Conservation (phyloP, 1,140 invertebrate species). For the Nymphalis io region DNA sequence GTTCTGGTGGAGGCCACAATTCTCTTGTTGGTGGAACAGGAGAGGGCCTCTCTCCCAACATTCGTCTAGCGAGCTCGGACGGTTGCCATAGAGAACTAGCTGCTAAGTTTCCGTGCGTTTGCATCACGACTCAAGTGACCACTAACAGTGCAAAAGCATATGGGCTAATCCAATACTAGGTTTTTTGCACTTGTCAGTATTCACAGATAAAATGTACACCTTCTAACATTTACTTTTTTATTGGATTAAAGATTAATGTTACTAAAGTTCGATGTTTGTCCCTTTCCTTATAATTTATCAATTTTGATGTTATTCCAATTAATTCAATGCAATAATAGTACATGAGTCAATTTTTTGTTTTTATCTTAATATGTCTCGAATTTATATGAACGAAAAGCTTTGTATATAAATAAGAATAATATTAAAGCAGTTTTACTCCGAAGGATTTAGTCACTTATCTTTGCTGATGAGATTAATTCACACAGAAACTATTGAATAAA, state of each 20-base stretch:
- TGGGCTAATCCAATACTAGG: slow-evolving; percentile 72
- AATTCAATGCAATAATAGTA: too few species aligned
- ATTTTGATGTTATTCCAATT: neutral
- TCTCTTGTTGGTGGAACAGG: slow-evolving; percentile 72
- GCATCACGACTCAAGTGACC: slow-evolving; percentile 62
- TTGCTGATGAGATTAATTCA: too few species aligned
- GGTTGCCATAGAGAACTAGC: slow-evolving; percentile 73
- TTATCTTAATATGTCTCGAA: too few species aligned
- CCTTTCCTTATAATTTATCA: neutral
- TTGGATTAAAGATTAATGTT: slow-evolving; percentile 55
- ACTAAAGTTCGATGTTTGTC: neutral
- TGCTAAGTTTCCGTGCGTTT: slow-evolving; percentile 70
- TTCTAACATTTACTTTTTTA: slow-evolving; percentile 50
- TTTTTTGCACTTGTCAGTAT: slow-evolving; percentile 69
- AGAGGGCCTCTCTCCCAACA: slow-evolving; percentile 70
- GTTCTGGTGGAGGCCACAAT: slow-evolving; percentile 65
- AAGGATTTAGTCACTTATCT: too few species aligned
- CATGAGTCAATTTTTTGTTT: too few species aligned
- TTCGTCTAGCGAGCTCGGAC: slow-evolving; percentile 67
- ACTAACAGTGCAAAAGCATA: slow-evolving; percentile 56
- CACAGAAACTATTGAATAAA: too few species aligned
- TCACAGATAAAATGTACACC: slow-evolving; percentile 55
- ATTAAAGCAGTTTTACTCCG: too few species aligned
- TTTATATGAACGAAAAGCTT: too few species aligned
- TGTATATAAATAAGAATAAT: too few species aligned